Evolutionary conservation across 2,888 invertebrate species (phyloP), one percentile per base, ranked within the genome.

Genomic region (Andrena bicolor): DNA sequence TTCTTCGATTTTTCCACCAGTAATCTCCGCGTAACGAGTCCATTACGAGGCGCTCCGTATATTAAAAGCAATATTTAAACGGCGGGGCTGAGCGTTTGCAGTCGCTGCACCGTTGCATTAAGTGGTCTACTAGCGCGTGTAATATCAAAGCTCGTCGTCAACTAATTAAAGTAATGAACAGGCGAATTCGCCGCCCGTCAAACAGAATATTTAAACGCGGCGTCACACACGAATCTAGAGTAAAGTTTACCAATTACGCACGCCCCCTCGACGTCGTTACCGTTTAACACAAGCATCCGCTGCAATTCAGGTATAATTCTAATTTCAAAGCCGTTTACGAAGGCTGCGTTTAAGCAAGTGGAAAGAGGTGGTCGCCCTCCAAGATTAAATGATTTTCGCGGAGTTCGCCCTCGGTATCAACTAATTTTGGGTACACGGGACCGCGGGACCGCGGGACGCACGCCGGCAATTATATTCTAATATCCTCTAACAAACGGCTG

Each of bases 101-200:
- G 20, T 53, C 72, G 49, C 28, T 10, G 7, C 20, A 20, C 51
- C 66, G 65, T 66, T 30, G 41, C 66, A 48, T 28, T 60, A 53
- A 32, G 32, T 41, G 41, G 16, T 16, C 41, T 16, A 23, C 20
- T 23, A 8, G 66, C 28, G 35, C 26, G 61, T 60, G 81, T 81
- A 85, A 85, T 84, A 78, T 85, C 61, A 58, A 65, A 23, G 41
- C 58, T 41, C 28, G 69, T 60, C 68, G 70, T 41, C 49, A 53
- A 49, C 73, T 78, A 85, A 85, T 85, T 85, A 84, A 84, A 84
- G 73, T 85, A 85, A 85, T 84, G 84, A 85, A 85, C 78, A 71
- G 66, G 70, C 71, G 82, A 85, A 82, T 76, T 82, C 76, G 53
- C 35, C 71, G 26, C 53, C 41, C 71, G 64, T 71, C 69, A 49